These are phyloP conservation scores for Pyrocephalus nanus DNA, from an alignment of 2,797 vertebrate genomes.

Conservation along the genomic window DNA sequence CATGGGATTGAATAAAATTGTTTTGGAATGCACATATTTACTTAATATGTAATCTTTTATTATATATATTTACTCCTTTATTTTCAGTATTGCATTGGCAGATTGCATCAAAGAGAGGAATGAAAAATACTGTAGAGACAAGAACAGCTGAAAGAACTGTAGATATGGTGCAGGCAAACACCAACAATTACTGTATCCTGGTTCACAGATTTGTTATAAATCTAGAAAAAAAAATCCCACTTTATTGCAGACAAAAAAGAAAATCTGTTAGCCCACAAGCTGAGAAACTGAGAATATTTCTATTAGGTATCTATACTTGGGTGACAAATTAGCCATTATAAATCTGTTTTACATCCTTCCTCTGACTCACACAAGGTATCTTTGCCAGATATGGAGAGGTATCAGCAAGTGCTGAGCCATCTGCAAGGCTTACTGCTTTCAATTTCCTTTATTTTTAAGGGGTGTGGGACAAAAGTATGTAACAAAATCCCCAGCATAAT, in stretches of 20 bases:
- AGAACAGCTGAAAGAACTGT: neutral
- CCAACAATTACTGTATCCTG: neutral
- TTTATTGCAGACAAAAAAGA: neutral
- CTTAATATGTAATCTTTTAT: neutral
- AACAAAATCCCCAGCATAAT: neutral
- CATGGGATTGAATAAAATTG: neutral
- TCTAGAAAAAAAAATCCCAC: conserved; percentile 7
- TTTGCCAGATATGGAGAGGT: conserved; percentile 13
- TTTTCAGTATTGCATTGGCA: neutral
- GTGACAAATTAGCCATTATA: neutral
- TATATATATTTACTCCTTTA: neutral
- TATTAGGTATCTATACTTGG: neutral
- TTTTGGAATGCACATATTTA: neutral
- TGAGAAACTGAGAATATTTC: neutral
- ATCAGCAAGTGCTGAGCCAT: neutral
- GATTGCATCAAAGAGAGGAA: neutral
- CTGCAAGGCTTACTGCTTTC: conserved; percentile 9
- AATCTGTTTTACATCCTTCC: neutral
- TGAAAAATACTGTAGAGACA: neutral
- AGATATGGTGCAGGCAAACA: neutral
- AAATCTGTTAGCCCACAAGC: neutral
- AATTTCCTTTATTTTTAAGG: conserved; percentile 36
- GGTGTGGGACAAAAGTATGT: neutral
- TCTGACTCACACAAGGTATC: neutral
- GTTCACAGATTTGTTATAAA: neutral